These are phyloP conservation scores for Sciurus carolinensis DNA, from an alignment of 2,797 vertebrate genomes.

Conservation along the genomic window DNA sequence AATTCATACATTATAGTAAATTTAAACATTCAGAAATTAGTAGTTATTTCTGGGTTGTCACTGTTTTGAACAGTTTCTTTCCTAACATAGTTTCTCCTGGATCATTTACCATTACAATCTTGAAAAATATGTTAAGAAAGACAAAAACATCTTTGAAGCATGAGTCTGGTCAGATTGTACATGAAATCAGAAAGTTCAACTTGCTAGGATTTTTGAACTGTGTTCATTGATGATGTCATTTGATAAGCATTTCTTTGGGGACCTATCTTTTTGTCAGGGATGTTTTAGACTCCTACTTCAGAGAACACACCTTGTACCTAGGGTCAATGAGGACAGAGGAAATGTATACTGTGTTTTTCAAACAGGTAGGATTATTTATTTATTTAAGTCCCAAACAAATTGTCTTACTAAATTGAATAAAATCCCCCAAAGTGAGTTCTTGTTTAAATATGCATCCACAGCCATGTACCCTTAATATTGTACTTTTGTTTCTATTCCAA, in stretches of 20 bases:
- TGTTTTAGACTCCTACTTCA: neutral
- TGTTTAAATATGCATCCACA: neutral
- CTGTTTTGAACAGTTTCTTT: neutral
- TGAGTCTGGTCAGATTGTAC: neutral
- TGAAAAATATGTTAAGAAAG: slow-evolving; percentile 13
- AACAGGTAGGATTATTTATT: neutral
- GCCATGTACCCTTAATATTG: neutral
- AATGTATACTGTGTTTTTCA: neutral
- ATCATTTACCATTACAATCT: neutral
- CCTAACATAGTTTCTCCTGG: neutral
- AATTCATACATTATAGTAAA: neutral
- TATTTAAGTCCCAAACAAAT: neutral
- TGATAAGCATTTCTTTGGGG: neutral
- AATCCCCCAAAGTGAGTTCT: neutral
- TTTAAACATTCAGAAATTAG: neutral
- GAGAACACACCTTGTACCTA: neutral
- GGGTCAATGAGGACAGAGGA: neutral
- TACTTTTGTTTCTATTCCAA: neutral
- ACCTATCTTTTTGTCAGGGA: neutral
- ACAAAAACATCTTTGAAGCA: neutral
- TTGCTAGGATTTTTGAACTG: neutral
- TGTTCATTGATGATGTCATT: neutral
- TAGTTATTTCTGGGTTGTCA: neutral
- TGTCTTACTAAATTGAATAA: neutral
- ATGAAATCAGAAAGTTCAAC: neutral